Conservation (phyloP, 2,113 vertebrate species). For the Toxotes jaculatrix region DNA sequence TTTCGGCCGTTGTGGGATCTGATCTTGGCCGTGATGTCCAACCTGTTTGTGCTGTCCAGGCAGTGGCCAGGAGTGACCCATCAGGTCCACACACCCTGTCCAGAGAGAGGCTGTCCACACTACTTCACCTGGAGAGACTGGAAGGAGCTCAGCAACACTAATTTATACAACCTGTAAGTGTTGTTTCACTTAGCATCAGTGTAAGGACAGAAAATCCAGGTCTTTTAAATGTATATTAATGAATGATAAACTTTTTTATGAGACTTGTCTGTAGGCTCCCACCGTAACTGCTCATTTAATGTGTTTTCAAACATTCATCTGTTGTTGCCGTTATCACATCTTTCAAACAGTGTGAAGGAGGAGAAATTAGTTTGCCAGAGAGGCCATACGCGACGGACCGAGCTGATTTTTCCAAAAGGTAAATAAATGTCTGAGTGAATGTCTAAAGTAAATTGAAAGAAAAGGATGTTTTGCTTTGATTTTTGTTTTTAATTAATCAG, state of each 20-base stretch:
- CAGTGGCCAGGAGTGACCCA: conserved; percentile 51
- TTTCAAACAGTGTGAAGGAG: conserved; percentile 42
- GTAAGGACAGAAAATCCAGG: no score
- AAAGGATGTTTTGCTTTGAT: no score
- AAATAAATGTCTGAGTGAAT: background rate
- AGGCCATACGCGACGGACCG: conserved; percentile 26
- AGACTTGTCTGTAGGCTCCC: no score
- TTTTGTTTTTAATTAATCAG: no score
- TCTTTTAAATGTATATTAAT: no score
- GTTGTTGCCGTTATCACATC: background rate
- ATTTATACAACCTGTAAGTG: conserved; percentile 41
- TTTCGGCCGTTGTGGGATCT: conserved; percentile 40
- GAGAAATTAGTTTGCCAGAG: conserved; percentile 48
- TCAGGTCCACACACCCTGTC: conserved; percentile 46
- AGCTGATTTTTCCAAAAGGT: conserved; percentile 47
- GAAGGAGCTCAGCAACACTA: conserved; percentile 27
- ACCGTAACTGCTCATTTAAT: background rate
- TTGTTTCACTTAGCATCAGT: no score
- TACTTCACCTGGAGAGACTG: conserved; percentile 50
- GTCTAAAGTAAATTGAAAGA: no score
- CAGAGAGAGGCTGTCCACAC: conserved; percentile 47
- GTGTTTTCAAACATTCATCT: no score
- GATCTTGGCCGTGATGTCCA: conserved; percentile 45
- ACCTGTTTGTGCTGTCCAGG: conserved; percentile 36
- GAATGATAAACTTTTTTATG: no score